These are phyloP conservation scores for Gasteruption jaculator DNA, from an alignment of 2,888 invertebrate species.

Conservation along the genomic window DNA sequence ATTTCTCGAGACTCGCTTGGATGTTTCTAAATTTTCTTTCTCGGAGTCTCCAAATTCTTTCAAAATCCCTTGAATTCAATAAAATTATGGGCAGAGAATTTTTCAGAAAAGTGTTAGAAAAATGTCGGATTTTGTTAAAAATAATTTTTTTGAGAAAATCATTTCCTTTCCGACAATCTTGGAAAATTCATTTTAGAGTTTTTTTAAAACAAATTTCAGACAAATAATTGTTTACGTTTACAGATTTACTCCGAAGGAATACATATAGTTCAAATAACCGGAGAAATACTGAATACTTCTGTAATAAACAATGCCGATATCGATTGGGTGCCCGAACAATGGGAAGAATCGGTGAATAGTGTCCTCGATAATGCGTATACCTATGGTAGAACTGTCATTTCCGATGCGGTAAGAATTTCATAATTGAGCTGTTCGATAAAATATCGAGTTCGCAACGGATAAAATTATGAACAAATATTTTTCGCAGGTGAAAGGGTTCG, in stretches of 20 bases:
- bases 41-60: too few species aligned
- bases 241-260: slow-evolving; percentile 93
- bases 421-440: background rate
- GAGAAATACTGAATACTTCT: slow-evolving; percentile 83
- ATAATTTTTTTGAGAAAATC: background rate
- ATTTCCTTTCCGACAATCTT: too few species aligned
- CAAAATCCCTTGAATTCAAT: too few species aligned
- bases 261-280: slow-evolving; percentile 83
- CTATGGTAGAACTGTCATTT: slow-evolving; percentile 88
- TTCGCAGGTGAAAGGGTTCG: slow-evolving; percentile 67
- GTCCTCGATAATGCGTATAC: slow-evolving; percentile 89
- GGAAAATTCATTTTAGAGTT: background rate
- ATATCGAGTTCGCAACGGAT: background rate
- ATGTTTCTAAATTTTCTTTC: too few species aligned
- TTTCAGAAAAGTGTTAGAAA: too few species aligned
- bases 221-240: slow-evolving; percentile 4
- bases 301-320: slow-evolving; percentile 85
- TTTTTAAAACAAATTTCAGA: background rate
- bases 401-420: slow-evolving; percentile 65
- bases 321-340: slow-evolving; percentile 71
- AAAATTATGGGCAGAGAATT: too few species aligned
- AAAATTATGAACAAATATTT: slow-evolving; percentile 6
- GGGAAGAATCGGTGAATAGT: slow-evolving; percentile 83
- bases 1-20: too few species aligned
- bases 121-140: slow-evolving; percentile 5